Evolutionary conservation across 2,797 vertebrate genomes (phyloP).

Genomic region (Gila robusta): DNA sequence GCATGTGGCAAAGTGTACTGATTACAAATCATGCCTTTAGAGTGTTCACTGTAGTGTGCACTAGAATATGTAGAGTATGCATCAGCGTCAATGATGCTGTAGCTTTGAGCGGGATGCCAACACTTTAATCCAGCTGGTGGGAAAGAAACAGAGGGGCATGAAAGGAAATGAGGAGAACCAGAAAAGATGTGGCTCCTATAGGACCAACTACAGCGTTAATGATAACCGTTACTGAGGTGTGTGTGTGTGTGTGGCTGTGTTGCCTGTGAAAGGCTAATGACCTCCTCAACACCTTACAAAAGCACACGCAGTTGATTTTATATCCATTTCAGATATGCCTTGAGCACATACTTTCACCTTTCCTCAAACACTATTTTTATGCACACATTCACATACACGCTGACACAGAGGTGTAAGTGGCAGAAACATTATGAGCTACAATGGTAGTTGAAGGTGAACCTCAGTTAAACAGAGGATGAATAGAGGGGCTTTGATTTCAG

Average conservation of each 20-base stretch:
- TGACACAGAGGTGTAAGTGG: conserved; percentile 38
- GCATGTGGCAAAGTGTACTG: neutral
- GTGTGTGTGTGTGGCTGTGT: conserved; percentile 44
- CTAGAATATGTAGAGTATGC: conserved; percentile 62
- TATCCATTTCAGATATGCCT: conserved; percentile 39
- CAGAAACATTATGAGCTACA: conserved; percentile 44
- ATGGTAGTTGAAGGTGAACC: conserved; percentile 61
- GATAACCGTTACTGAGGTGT: conserved; percentile 34
- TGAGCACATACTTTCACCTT: conserved; percentile 43
- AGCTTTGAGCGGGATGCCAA: conserved; percentile 11
- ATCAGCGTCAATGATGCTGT: conserved; percentile 16
- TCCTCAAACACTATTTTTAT: conserved; percentile 29
- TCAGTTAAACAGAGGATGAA: conserved; percentile 79
- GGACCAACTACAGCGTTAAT: conserved; percentile 29
- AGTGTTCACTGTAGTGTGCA: conserved; percentile 14
- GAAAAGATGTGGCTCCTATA: conserved; percentile 37
- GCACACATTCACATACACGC: conserved; percentile 29
- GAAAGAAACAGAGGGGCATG: conserved; percentile 26
- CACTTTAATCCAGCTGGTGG: conserved; percentile 43
- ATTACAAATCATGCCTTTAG: conserved; percentile 17
- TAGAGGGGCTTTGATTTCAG: conserved; percentile 78
- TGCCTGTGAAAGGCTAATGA: conserved; percentile 36
- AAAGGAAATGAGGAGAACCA: conserved; percentile 46
- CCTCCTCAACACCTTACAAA: conserved; percentile 51
- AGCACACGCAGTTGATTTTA: conserved; percentile 45